Conservation (phyloP, 2,797 vertebrate species). For the Anguilla obscura region DNA sequence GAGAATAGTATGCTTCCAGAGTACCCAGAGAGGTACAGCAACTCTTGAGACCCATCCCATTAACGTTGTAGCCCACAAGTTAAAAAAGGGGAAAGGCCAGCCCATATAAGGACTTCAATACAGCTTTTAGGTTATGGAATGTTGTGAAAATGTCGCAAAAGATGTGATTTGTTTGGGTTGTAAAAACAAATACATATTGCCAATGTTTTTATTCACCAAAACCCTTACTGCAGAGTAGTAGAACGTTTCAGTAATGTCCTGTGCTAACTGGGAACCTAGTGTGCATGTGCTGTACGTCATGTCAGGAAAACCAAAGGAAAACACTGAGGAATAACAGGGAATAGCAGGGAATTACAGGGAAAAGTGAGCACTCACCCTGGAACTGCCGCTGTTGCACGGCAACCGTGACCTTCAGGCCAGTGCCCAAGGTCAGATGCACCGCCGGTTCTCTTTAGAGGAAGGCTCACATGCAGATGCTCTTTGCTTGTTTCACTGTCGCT, state of each 20-base stretch:
- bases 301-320: background rate
- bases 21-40: background rate
- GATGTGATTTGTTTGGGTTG: too few relatives aligned
- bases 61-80: background rate
- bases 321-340: background rate
- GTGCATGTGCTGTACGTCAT: background rate
- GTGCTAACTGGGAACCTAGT: background rate
- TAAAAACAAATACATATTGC: too few relatives aligned
- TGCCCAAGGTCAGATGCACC: background rate
- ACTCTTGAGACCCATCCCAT: background rate
- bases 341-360: background rate
- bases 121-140: background rate
- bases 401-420: background rate
- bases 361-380: background rate
- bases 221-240: background rate
- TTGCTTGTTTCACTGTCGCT: background rate
- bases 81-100: background rate
- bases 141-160: background rate
- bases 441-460: background rate
- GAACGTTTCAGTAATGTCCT: background rate
- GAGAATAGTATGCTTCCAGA: background rate
- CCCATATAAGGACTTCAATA: too few relatives aligned
- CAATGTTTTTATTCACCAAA: background rate
- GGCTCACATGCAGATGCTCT: background rate
- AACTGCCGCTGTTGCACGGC: background rate